Evolutionary conservation across 2,888 invertebrate genomes (phyloP).

Genomic region (Plagodis dolabraria): DNA sequence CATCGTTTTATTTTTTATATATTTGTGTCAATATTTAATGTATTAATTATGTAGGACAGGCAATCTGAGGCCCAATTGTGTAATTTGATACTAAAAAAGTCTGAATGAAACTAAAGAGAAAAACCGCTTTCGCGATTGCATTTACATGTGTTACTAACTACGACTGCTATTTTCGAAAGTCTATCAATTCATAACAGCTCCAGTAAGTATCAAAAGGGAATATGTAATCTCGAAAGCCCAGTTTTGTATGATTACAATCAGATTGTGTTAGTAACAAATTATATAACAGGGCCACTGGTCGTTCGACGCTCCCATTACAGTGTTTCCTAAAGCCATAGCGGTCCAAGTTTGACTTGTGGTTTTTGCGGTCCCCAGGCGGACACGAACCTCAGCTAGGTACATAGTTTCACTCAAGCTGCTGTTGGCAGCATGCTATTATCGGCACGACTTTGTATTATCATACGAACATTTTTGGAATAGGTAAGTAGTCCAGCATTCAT

Average conservation of each 20-base stretch:
- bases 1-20: too few relatives aligned
- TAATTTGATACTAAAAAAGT: too few relatives aligned
- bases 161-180: conserved; percentile 42
- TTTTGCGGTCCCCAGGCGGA: conserved; percentile 56
- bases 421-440: conserved; percentile 15
- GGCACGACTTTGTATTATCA: neutral
- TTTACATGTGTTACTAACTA: conserved; percentile 45
- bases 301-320: conserved; percentile 49
- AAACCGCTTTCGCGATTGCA: too few relatives aligned
- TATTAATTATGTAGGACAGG: too few relatives aligned
- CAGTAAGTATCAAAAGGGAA: too few relatives aligned
- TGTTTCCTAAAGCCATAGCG: conserved; percentile 48
- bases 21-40: too few relatives aligned
- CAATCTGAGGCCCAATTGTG: too few relatives aligned
- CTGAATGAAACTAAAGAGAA: too few relatives aligned
- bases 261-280: too few relatives aligned
- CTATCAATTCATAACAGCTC: too few relatives aligned
- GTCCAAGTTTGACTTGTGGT: conserved; percentile 45
- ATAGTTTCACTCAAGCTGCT: neutral
- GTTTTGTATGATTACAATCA: too few relatives aligned
- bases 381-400: conserved; percentile 42
- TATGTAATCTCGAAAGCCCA: too few relatives aligned
- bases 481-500: neutral
- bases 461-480: neutral
- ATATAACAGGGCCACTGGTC: conserved; percentile 27